A percentile compares a stretch with the other conserved stretches of the same genome.
phyloP scores from a whole-genome alignment of 2,888 invertebrate genomes.

The Sisyra nigra region DNA sequence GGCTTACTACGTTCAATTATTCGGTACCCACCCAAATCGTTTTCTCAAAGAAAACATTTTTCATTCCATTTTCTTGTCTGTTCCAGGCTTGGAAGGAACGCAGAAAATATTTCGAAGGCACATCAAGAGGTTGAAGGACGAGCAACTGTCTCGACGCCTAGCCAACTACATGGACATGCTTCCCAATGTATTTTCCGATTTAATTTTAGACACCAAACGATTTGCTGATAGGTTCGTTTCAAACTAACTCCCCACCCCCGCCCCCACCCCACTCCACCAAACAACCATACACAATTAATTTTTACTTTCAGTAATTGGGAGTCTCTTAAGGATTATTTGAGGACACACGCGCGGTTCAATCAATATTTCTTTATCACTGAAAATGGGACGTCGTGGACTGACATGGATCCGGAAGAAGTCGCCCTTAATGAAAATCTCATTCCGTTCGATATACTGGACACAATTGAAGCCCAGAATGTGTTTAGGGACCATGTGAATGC shows the following conservation, averaged over 20 bases:
- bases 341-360: constrained; percentile 83
- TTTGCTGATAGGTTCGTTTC: constrained; percentile 47
- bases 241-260: no score
- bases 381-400: constrained; percentile 49
- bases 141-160: constrained; percentile 59
- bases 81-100: constrained; percentile 31
- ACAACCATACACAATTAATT: no score
- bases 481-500: constrained; percentile 85
- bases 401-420: constrained; percentile 47
- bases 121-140: constrained; percentile 65
- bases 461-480: constrained; percentile 80
- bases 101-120: constrained; percentile 59
- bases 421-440: constrained; percentile 55
- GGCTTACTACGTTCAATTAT: constrained; percentile 74
- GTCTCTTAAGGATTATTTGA: constrained; percentile 68
- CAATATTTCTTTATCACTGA: constrained; percentile 81
- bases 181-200: constrained; percentile 57
- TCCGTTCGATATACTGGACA: constrained; percentile 82
- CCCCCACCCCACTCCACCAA: no score
- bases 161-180: constrained; percentile 62
- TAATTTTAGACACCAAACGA: constrained; percentile 59
- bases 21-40: no score
- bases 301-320: constrained; percentile 79
- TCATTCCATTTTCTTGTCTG: no score
- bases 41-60: no score